Conservation (phyloP, 1,140 invertebrate genomes). For the Galleria mellonella region DNA sequence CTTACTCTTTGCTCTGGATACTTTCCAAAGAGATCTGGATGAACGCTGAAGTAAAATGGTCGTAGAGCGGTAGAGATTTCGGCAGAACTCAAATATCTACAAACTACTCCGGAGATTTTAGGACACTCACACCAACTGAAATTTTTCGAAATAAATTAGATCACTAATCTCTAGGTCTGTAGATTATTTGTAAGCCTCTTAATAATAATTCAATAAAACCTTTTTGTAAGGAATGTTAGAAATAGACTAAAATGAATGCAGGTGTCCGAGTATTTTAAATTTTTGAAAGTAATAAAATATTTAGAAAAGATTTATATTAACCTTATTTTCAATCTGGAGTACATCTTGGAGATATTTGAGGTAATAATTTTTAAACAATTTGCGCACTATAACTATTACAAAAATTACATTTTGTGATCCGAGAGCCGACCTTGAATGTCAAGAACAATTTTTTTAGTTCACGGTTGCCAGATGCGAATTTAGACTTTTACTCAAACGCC, state of each 20-base stretch:
- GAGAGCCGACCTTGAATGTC: slow-evolving; percentile 4
- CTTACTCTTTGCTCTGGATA: slow-evolving; percentile 90
- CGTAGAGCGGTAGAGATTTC: slow-evolving; percentile 92
- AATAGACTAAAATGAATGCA: too few species aligned
- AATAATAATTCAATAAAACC: too few species aligned
- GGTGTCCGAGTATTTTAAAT: neutral
- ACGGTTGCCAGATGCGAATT: too few species aligned
- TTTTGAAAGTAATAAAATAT: neutral
- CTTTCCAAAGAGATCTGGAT: slow-evolving; percentile 95
- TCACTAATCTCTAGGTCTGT: too few species aligned
- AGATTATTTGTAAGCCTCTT: too few species aligned
- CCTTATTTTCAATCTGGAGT: slow-evolving; percentile 41
- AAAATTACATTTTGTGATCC: slow-evolving; percentile 15
- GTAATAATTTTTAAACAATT: neutral
- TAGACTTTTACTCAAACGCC: too few species aligned
- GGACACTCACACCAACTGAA: slow-evolving; percentile 32
- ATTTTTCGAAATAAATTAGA: neutral
- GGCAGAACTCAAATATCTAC: slow-evolving; percentile 66
- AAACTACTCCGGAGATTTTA: slow-evolving; percentile 25
- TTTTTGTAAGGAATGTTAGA: too few species aligned
- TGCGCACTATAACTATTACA: slow-evolving; percentile 7
- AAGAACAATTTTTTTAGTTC: too few species aligned
- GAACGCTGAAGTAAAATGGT: slow-evolving; percentile 96
- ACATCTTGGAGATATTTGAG: slow-evolving; percentile 31
- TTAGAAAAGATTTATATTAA: slow-evolving; percentile 12